Conservation (phyloP, 2,888 invertebrate species). For the Ametastegia equiseti region DNA sequence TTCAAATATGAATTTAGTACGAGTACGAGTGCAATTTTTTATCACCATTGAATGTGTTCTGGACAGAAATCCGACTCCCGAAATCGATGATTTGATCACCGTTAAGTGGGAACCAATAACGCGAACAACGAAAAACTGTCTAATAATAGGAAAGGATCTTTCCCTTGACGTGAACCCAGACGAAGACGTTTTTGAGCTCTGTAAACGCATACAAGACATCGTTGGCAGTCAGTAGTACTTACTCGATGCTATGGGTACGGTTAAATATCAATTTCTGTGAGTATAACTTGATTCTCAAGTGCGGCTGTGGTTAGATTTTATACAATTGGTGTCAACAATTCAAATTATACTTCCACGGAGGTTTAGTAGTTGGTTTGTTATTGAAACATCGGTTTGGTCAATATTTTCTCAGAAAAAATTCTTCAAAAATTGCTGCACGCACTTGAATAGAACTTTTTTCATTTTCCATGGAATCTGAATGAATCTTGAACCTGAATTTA, state of each 20-base stretch:
- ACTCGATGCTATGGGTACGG: neutral
- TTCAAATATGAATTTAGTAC: neutral
- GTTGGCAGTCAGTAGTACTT: neutral
- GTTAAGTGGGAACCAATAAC: conserved; percentile 61
- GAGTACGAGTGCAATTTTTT: conserved; percentile 73
- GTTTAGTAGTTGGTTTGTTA: no score
- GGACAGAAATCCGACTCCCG: conserved; percentile 64
- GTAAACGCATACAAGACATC: conserved; percentile 51
- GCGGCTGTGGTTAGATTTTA: neutral
- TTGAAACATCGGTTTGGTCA: no score
- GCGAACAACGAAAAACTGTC: conserved; percentile 54
- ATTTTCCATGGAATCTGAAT: no score
- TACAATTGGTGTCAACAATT: no score
- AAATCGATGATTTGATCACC: conserved; percentile 55
- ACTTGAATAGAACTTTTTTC: no score
- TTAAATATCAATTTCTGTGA: neutral
- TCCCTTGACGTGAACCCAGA: conserved; percentile 51
- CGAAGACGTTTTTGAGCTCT: conserved; percentile 54
- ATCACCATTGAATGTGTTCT: conserved; percentile 47
- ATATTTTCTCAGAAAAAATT: no score
- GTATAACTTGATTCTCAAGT: neutral
- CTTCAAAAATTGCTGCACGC: no score
- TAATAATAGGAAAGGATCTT: conserved; percentile 61
- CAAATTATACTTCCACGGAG: no score
- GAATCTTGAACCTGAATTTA: no score